Conservation (phyloP, 1,140 invertebrate species). For the Schlechtendalia chinensis region DNA sequence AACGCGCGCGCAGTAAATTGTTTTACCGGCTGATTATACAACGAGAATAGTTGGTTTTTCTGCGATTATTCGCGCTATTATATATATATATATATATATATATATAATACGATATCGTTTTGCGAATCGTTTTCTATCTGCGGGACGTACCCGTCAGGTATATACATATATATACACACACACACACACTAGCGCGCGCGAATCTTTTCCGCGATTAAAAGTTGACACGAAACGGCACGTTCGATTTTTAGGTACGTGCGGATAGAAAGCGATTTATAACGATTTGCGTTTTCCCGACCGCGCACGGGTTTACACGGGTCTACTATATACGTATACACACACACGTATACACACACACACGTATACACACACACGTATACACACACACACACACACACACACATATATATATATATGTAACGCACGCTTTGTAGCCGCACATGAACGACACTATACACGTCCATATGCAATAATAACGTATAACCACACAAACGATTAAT, state of each 20-base stretch:
- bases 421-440: too few relatives aligned
- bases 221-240: conserved; percentile 29
- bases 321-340: too few relatives aligned
- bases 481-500: conserved; percentile 8
- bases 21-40: not conserved
- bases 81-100: not conserved
- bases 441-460: too few relatives aligned
- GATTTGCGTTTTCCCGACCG: conserved; percentile 6
- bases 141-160: not conserved
- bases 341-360: too few relatives aligned
- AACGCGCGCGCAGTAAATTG: not conserved
- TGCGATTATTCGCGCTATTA: conserved; percentile 7
- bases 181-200: too few relatives aligned
- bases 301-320: too few relatives aligned
- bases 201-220: conserved; percentile 33
- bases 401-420: too few relatives aligned
- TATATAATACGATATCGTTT: not conserved
- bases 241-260: conserved; percentile 20
- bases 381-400: too few relatives aligned
- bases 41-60: conserved; percentile 14
- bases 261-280: conserved; percentile 37
- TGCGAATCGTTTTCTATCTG: conserved; percentile 16
- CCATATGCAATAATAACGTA: too few relatives aligned
- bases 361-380: too few relatives aligned
- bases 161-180: not conserved